Conservation (phyloP, 2,888 invertebrate genomes). For the Steromphala cineraria region DNA sequence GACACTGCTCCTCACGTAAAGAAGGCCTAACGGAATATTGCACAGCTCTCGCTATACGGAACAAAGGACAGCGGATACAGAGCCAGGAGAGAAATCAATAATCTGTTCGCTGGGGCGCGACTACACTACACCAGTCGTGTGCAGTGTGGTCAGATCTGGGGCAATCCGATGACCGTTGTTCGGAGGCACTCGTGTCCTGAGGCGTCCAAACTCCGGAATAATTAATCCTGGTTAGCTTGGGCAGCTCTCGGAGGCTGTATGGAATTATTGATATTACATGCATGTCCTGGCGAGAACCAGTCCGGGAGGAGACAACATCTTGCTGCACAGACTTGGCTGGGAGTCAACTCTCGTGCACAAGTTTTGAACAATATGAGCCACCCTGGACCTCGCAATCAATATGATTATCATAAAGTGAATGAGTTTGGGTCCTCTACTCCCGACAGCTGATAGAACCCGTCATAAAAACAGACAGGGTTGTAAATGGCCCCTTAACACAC, state of each 20-base stretch:
- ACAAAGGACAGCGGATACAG: not conserved
- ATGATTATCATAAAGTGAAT: conserved; percentile 13
- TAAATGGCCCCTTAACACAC: too few species aligned
- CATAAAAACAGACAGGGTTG: too few species aligned
- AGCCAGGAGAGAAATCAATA: not conserved
- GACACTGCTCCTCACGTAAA: not conserved
- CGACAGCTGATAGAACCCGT: too few species aligned
- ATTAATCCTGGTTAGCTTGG: not conserved
- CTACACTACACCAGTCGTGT: not conserved
- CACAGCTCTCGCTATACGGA: not conserved
- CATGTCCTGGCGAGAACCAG: not conserved
- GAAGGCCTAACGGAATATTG: conserved; percentile 6
- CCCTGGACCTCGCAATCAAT: not conserved
- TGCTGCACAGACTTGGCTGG: not conserved
- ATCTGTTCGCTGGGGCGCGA: conserved; percentile 13
- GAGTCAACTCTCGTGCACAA: not conserved
- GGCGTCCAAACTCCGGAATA: not conserved
- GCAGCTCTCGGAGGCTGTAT: not conserved
- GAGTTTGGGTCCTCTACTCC: not conserved
- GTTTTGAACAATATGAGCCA: not conserved
- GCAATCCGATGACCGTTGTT: not conserved
- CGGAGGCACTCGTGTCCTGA: not conserved
- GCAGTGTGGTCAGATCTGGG: not conserved
- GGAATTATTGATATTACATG: conserved; percentile 14
- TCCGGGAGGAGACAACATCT: not conserved